A percentile compares a stretch with the other conserved stretches of the same genome.
Evolutionary conservation across 1,140 invertebrate species (phyloP).

Genomic region (Luehdorfia chinensis): DNA sequence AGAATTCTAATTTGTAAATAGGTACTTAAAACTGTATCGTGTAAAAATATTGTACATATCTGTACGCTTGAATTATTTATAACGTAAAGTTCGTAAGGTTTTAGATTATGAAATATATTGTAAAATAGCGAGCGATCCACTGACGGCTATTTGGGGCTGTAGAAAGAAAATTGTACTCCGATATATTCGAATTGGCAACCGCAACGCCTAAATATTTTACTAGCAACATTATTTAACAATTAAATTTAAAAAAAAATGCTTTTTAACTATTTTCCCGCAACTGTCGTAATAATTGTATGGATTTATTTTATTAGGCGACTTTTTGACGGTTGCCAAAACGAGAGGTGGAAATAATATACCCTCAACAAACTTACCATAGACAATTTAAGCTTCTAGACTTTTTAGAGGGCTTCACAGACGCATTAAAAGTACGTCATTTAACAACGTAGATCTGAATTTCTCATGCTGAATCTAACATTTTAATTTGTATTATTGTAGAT

Average conservation of each 20-base stretch:
- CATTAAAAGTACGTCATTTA: constrained; percentile 25
- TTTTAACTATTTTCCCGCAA: too few species aligned
- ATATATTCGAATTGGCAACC: not conserved
- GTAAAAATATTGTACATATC: constrained; percentile 77
- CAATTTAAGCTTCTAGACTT: constrained; percentile 57
- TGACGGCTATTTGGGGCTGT: constrained; percentile 26
- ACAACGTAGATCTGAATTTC: constrained; percentile 40
- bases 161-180: not conserved
- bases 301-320: not conserved
- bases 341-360: not conserved
- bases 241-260: too few species aligned
- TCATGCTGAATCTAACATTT: constrained; percentile 36
- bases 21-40: constrained; percentile 74
- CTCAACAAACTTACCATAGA: constrained; percentile 49
- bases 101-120: constrained; percentile 48
- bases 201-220: not conserved
- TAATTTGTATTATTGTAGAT: constrained; percentile 67
- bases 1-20: constrained; percentile 77
- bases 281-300: too few species aligned
- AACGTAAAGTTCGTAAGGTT: constrained; percentile 53
- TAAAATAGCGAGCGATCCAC: constrained; percentile 24
- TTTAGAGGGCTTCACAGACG: constrained; percentile 55
- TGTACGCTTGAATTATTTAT: constrained; percentile 75
- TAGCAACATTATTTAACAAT: constrained; percentile 6
- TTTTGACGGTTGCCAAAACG: not conserved